Evolutionary conservation across 2,113 vertebrate genomes (phyloP).

Genomic region (Chroicocephalus ridibundus): DNA sequence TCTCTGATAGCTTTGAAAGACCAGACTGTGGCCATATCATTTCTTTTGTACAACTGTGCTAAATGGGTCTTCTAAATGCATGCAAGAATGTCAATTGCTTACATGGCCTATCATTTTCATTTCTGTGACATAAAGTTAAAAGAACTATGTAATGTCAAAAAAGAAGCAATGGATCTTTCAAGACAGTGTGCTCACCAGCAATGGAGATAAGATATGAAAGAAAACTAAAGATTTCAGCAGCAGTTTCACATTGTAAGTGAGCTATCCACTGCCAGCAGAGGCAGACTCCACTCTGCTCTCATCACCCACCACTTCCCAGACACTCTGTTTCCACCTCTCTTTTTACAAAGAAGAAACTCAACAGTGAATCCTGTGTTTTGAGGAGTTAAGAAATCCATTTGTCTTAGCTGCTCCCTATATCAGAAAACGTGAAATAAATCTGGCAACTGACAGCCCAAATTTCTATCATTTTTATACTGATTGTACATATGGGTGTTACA

Average conservation of each 20-base stretch:
- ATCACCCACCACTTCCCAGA: neutral
- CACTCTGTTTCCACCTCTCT: neutral
- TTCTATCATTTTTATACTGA: neutral
- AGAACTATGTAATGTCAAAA: neutral
- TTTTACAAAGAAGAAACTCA: neutral
- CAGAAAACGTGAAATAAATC: neutral
- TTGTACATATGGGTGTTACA: neutral
- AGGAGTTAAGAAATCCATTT: neutral
- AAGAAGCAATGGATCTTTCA: neutral
- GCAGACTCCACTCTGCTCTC: neutral
- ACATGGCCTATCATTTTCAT: neutral
- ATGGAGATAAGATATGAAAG: neutral
- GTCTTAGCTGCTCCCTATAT: neutral
- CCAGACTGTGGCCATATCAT: neutral
- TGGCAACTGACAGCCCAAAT: neutral
- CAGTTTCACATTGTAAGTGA: neutral
- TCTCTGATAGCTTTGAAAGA: neutral
- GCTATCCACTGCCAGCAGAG: neutral
- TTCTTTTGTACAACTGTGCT: neutral
- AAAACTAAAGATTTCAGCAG: neutral
- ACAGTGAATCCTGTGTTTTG: neutral
- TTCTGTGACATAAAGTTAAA: neutral
- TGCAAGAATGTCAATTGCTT: neutral
- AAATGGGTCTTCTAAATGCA: neutral
- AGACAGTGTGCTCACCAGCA: neutral